A percentile compares a stretch with the other conserved stretches of the same genome.
These are phyloP conservation scores for Falco concolor DNA, from an alignment of 2,797 vertebrate genomes.

Conservation along the genomic window DNA sequence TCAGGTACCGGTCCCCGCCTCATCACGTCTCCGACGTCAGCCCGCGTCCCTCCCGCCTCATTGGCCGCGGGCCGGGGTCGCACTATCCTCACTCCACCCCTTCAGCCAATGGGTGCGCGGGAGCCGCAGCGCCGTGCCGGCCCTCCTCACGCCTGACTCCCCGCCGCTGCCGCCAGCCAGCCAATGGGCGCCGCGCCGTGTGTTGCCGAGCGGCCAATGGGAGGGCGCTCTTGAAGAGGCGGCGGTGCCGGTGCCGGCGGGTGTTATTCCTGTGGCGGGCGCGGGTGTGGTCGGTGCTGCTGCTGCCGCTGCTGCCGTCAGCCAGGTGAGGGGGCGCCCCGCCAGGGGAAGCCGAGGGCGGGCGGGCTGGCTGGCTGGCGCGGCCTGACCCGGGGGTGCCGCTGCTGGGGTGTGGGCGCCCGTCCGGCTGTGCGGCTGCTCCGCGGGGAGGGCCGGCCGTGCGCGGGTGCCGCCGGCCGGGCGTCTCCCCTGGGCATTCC, in stretches of 20 bases:
- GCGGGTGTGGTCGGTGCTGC: rapidly evolving
- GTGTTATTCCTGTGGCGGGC: not conserved
- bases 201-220: not conserved
- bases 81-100: constrained; percentile 75
- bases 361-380: no score
- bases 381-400: no score
- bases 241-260: not conserved
- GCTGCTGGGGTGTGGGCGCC: no score
- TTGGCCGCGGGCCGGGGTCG: constrained; percentile 29
- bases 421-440: not conserved
- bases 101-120: constrained; percentile 33
- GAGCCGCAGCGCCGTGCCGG: no score
- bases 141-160: constrained; percentile 24
- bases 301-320: rapidly evolving
- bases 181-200: constrained; percentile 29
- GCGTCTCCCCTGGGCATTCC: not conserved
- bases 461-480: not conserved
- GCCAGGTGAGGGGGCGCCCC: not conserved
- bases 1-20: not conserved
- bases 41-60: not conserved
- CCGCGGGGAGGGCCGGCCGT: not conserved
- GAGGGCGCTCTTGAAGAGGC: not conserved
- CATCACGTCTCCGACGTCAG: not conserved
- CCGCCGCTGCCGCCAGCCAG: not conserved
- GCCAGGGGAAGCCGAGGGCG: no score